Evolutionary conservation across 1,140 invertebrate genomes (phyloP), one percentile per base, ranked within the genome.

Genomic region (Megalonaias nervosa): DNA sequence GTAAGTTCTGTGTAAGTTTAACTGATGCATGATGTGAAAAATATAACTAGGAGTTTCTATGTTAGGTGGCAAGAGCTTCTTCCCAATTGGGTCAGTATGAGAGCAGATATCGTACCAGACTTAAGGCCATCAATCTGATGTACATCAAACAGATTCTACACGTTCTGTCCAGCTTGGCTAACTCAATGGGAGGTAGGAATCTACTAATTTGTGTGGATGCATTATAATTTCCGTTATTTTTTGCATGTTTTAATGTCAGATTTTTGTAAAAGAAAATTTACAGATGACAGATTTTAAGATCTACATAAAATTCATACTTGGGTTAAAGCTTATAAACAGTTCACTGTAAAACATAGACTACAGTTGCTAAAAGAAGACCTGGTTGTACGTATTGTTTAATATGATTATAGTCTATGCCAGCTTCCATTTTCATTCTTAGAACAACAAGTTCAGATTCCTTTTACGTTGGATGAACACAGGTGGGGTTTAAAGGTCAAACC

Each of bases 111-210:
- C 91, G 93, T 82, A 92, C 91, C 6, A 92, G 95, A 73, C 94
- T 99, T 74, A 96, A 94, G 82, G 93, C 96, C 61, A 94, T 93
- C 81, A 99, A 97, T 91, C 90, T 99, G 14, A 90, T 98, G 60
- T 93, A 94, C 74, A 93, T 99, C 66, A 96, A 95, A 88, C 97
- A 99, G 90, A 87, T 99, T n/a, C 92, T 94, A 76, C 97, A 94
- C 88, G 93, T 98, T 75, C 91, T 97, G 11, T 94, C 93, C 77
- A 94, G 94, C 80, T 91, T 98, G n/a, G 91, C 95, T 67, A 93
- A 94, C 89, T 81, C 79, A 74, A 86, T 95, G 62, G 90, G 95
- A 82, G 88, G 89, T 82, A 93, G 77, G 77, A 48, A 62, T 12
- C 19, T 62, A n/a, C 19, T 23, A 9, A 23, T 62, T 62, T 62